These are phyloP conservation scores for Andrena trimmerana DNA, from an alignment of 2,888 invertebrate species.

Conservation along the genomic window DNA sequence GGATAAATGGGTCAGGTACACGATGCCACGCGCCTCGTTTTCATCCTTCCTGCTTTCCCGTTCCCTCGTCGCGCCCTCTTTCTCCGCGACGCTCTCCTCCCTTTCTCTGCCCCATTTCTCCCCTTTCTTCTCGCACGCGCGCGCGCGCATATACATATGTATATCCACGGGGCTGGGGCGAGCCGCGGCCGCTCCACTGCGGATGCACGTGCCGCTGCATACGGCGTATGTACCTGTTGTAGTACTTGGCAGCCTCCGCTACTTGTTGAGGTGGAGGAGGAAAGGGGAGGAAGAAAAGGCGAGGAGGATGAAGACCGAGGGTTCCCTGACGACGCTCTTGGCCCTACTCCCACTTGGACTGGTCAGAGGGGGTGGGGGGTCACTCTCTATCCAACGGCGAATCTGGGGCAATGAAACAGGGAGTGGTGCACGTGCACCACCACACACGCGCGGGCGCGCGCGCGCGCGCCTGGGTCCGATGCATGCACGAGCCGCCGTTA, in stretches of 20 bases:
- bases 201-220: slow-evolving; percentile 38
- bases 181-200: slow-evolving; percentile 3
- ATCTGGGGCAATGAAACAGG: slow-evolving; percentile 83
- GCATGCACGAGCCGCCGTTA: neutral
- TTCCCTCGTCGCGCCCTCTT: slow-evolving; percentile 11
- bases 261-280: slow-evolving; percentile 71
- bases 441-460: slow-evolving; percentile 50
- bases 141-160: neutral
- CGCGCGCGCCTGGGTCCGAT: neutral
- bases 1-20: slow-evolving; percentile 82
- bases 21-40: slow-evolving; percentile 66
- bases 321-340: slow-evolving; percentile 63
- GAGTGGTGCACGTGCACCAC: slow-evolving; percentile 81
- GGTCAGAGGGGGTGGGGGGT: slow-evolving; percentile 72
- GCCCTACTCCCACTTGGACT: slow-evolving; percentile 55
- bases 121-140: slow-evolving; percentile 19
- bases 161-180: neutral
- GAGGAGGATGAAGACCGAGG: slow-evolving; percentile 28
- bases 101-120: neutral
- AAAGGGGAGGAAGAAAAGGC: slow-evolving; percentile 23
- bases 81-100: neutral
- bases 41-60: slow-evolving; percentile 60
- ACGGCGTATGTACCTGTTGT: slow-evolving; percentile 41
- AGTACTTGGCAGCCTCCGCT: slow-evolving; percentile 58
- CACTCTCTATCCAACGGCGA: slow-evolving; percentile 73